Conservation (phyloP, 2,113 vertebrate species). For the Ia io region DNA sequence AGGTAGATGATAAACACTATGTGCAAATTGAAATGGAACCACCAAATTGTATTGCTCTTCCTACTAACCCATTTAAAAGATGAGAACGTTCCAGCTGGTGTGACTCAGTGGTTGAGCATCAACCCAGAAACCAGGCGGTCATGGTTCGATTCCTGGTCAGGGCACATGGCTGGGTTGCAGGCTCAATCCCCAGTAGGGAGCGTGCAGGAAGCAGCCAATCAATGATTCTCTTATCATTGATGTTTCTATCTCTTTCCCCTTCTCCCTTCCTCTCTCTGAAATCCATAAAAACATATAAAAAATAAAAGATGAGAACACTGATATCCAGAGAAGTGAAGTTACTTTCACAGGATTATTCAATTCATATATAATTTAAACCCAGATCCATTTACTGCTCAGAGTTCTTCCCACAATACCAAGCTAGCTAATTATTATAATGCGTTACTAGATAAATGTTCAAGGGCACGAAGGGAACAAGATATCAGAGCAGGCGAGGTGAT, state of each 20-base stretch:
- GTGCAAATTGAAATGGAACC: neutral
- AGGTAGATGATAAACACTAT: neutral
- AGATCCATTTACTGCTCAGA: neutral
- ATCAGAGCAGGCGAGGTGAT: neutral
- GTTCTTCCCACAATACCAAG: neutral
- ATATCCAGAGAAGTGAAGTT: neutral
- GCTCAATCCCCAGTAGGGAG: no score
- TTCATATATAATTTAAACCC: neutral
- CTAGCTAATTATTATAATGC: neutral
- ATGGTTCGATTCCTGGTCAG: no score
- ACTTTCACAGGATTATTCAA: neutral
- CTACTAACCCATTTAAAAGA: neutral
- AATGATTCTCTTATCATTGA: no score
- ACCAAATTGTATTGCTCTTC: neutral
- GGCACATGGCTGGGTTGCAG: no score
- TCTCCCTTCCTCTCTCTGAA: no score
- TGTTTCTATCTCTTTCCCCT: no score
- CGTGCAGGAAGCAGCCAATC: no score
- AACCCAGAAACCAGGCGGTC: no score
- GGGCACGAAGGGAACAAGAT: neutral
- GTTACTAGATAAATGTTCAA: neutral
- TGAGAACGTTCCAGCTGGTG: neutral
- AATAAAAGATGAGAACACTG: neutral
- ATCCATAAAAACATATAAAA: no score
- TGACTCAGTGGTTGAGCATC: no score